Conservation (phyloP, 2,113 vertebrate genomes). For the Trogon melanurus region DNA sequence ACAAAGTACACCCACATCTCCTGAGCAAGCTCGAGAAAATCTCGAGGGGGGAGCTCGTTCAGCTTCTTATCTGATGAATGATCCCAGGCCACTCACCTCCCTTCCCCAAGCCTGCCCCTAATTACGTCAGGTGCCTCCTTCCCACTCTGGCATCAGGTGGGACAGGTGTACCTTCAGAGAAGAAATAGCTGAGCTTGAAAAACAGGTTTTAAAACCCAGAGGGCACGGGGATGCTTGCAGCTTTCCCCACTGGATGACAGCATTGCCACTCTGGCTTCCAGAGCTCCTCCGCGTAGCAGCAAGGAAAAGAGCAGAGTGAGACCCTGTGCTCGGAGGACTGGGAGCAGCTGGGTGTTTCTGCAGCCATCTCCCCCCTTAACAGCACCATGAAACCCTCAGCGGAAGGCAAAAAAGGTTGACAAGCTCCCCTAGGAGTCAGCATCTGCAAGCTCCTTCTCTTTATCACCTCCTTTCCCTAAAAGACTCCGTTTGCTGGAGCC, state of each 20-base stretch:
- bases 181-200: constrained; percentile 45
- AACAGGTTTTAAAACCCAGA: constrained; percentile 62
- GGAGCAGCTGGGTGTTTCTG: background rate
- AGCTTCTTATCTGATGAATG: constrained; percentile 46
- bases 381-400: background rate
- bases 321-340: background rate
- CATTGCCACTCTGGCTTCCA: background rate
- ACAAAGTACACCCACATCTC: background rate
- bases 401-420: background rate
- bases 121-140: constrained; percentile 51
- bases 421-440: background rate
- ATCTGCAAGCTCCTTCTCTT: background rate
- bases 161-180: constrained; percentile 62
- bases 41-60: background rate
- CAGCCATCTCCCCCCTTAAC: background rate
- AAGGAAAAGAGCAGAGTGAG: background rate
- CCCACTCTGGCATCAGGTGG: background rate
- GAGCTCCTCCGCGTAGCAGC: constrained; percentile 53
- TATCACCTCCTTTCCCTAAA: background rate
- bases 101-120: background rate
- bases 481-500: background rate
- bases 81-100: constrained; percentile 34
- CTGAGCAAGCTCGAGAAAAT: constrained; percentile 42
- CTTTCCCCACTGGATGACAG: constrained; percentile 25
- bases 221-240: constrained; percentile 15